Evolutionary conservation across 2,888 invertebrate genomes (phyloP), one percentile per base, ranked within the genome.

Genomic region (Dicyrtoma fusca): DNA sequence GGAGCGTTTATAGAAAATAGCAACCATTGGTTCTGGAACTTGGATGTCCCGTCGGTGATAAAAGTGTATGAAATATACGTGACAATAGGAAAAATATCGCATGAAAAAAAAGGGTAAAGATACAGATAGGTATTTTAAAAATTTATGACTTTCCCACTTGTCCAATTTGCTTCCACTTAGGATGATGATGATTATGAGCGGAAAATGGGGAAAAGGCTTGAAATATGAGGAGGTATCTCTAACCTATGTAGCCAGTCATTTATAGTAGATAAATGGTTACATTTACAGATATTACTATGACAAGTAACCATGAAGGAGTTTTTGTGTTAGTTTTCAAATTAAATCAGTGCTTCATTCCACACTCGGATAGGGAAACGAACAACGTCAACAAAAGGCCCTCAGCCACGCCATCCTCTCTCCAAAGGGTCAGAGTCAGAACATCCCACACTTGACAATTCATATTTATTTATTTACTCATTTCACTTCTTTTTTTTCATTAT

Each of bases 141-240:
- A 68, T 68, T 68, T 68, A 68, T 45, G 68, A 55, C 68, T 55
- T 65, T 68, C 53, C 42, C 57, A 53, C 53, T 68, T 68, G 68
- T 68, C 68, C 68, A 68, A 68, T 68, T 68, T 68, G 57, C 57
- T 68, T 68, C 55, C 55, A 55, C 53, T 55, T 55, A 53, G 51
- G 47, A 64, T 51, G 21, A 64, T 42, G 51, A 53, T 44, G 59
- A 59, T 69, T 59, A 69, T 69, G 59, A 69, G 70, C 70, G 70
- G 70, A 70, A 70, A 70, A 70, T 70, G 70, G 63, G n/a, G 70
- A 53, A 63, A 68, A 62, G 62, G 61, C 62, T 62, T 70, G 70
- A 70, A 63, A 62, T 63, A 53, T 70, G 63, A 70, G 34, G 53
- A 65, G 53, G 34, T 23, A 26, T 19, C 63, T 25, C 19, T 25